phyloP scores from a whole-genome alignment of 2,888 invertebrate genomes.

The Amaurobius ferox region DNA sequence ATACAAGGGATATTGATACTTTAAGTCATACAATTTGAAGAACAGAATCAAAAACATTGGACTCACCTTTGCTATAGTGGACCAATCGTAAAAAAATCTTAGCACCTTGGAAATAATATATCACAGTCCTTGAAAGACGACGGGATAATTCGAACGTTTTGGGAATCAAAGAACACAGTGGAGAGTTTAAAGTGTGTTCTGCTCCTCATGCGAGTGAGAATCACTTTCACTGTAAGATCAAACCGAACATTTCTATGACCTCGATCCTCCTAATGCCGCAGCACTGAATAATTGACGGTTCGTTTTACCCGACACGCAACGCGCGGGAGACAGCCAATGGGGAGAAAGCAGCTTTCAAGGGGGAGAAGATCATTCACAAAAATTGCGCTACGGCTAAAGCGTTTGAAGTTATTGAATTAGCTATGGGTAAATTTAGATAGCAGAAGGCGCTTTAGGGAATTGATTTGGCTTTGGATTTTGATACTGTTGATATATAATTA shows the following conservation, averaged over 20 bases:
- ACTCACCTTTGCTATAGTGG: neutral
- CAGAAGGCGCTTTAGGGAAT: neutral
- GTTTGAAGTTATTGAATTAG: constrained; percentile 10
- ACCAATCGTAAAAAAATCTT: neutral
- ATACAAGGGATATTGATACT: no score
- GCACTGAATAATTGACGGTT: constrained; percentile 58
- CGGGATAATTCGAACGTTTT: no score
- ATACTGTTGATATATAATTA: no score
- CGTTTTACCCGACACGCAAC: constrained; percentile 62
- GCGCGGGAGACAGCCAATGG: constrained; percentile 36
- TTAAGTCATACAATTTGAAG: no score
- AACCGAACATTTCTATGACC: constrained; percentile 39
- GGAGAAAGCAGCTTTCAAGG: constrained; percentile 48
- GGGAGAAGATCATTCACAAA: constrained; percentile 55
- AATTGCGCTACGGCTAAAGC: constrained; percentile 13
- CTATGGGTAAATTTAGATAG: neutral
- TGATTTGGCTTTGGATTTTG: no score
- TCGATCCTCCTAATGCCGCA: constrained; percentile 42
- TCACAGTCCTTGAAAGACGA: constrained; percentile 7
- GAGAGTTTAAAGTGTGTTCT: neutral
- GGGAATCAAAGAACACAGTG: neutral
- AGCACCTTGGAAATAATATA: constrained; percentile 2
- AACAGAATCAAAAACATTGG: neutral
- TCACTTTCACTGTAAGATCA: constrained; percentile 5
- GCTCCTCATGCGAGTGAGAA: neutral